Conservation (phyloP, 1,140 invertebrate species). For the Neodiprion pinetum region DNA sequence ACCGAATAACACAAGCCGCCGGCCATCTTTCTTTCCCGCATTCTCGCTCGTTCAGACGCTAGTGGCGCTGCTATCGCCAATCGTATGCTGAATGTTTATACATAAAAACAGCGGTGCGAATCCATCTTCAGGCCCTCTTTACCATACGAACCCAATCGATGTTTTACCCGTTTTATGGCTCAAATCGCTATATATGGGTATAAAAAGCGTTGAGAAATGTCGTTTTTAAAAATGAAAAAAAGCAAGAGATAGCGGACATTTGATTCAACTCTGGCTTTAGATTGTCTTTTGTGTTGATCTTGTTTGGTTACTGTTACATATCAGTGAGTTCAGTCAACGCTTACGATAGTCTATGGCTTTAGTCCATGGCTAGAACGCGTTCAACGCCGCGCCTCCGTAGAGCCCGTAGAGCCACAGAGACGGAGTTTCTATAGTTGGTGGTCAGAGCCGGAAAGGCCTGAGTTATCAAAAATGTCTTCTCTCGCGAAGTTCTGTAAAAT, state of each 20-base stretch:
- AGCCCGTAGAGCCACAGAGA: not conserved
- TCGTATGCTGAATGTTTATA: not conserved
- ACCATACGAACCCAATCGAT: not conserved
- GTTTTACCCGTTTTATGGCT: not conserved
- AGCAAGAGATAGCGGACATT: no score
- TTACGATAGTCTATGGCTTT: no score
- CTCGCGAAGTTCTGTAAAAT: conserved; percentile 27
- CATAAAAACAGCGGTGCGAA: not conserved
- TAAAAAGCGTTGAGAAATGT: no score
- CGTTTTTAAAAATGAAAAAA: no score
- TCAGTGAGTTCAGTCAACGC: no score
- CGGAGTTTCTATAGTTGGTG: no score
- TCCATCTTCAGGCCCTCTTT: not conserved
- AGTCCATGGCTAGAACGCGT: no score
- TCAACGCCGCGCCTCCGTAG: not conserved
- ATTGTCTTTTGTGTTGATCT: no score
- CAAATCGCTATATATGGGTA: conserved; percentile 1
- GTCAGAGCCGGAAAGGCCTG: no score
- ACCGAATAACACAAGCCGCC: conserved; percentile 35
- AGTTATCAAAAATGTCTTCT: conserved; percentile 27
- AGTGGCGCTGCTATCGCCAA: not conserved
- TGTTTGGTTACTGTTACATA: no score
- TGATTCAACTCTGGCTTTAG: no score
- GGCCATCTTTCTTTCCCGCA: conserved; percentile 39
- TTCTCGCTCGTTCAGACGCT: not conserved